A percentile compares a stretch with the other conserved stretches of the same genome.
phyloP scores from a whole-genome alignment of 2,797 vertebrate genomes.

The Pogonophryne albipinna region DNA sequence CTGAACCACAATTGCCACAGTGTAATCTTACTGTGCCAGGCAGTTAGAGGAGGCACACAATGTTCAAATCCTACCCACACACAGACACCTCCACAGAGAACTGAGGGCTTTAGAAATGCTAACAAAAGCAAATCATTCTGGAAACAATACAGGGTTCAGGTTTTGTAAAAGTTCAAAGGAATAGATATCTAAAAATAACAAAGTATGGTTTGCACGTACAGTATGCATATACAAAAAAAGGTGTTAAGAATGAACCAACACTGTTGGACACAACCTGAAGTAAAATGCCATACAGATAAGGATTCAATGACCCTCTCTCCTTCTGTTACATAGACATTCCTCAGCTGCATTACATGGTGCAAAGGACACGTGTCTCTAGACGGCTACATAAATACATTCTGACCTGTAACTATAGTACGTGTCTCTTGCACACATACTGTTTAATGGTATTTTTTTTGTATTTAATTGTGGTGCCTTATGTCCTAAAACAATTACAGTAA shows the following conservation, averaged over 20 bases:
- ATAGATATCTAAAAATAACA: background rate
- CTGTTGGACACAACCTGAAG: constrained; percentile 25
- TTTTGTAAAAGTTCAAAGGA: background rate
- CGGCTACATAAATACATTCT: constrained; percentile 58
- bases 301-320: constrained; percentile 32
- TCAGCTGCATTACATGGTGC: constrained; percentile 56
- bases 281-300: constrained; percentile 20
- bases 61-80: constrained; percentile 5
- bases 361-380: constrained; percentile 51
- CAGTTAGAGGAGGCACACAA: background rate
- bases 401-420: constrained; percentile 26
- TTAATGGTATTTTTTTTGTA: constrained; percentile 35
- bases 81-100: background rate
- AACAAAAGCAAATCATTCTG: background rate
- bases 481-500: constrained; percentile 17
- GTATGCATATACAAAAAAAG: constrained; percentile 1
- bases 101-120: background rate
- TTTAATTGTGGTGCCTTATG: constrained; percentile 16
- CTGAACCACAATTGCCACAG: background rate
- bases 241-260: constrained; percentile 14
- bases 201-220: background rate
- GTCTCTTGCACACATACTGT: constrained; percentile 19
- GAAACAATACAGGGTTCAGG: background rate
- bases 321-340: constrained; percentile 68
- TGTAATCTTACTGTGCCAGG: constrained; percentile 2